These are phyloP conservation scores for Danio jaintianensis DNA, from an alignment of 2,797 vertebrate genomes.

Conservation along the genomic window DNA sequence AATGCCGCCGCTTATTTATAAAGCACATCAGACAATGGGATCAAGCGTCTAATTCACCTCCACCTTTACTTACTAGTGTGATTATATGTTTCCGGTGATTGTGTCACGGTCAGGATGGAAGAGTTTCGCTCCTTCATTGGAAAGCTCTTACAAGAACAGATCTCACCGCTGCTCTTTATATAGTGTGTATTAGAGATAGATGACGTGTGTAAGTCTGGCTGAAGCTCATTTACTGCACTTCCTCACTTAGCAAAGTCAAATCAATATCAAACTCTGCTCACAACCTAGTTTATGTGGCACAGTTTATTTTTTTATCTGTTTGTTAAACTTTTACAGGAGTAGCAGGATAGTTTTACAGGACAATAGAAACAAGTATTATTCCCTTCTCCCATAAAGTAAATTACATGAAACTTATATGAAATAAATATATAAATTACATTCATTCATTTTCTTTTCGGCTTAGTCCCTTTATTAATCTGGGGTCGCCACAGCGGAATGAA, in stretches of 20 bases:
- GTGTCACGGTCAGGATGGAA: neutral
- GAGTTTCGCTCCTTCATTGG: neutral
- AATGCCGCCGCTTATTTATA: conserved; percentile 52
- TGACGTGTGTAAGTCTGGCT: neutral
- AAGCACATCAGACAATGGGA: conserved; percentile 33
- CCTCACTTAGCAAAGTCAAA: conserved; percentile 3
- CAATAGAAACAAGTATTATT: too few species aligned
- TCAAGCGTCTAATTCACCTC: conserved; percentile 22
- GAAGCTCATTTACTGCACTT: neutral
- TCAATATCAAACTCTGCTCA: neutral
- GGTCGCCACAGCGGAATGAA: too few species aligned
- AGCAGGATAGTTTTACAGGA: too few species aligned
- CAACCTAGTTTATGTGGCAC: neutral
- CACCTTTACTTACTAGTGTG: conserved; percentile 33
- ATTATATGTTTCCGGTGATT: conserved; percentile 21
- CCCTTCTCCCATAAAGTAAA: too few species aligned
- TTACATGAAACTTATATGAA: too few species aligned
- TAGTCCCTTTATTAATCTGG: too few species aligned
- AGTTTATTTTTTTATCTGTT: too few species aligned
- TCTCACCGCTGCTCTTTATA: neutral
- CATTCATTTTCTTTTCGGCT: too few species aligned
- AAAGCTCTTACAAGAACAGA: neutral
- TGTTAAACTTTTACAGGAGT: too few species aligned
- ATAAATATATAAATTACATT: too few species aligned
- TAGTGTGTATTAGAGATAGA: neutral